Percentiles rank a stretch among this genome's conserved stretches.
phyloP scores from a whole-genome alignment of 2,797 vertebrate genomes.

The Trachops cirrhosus region DNA sequence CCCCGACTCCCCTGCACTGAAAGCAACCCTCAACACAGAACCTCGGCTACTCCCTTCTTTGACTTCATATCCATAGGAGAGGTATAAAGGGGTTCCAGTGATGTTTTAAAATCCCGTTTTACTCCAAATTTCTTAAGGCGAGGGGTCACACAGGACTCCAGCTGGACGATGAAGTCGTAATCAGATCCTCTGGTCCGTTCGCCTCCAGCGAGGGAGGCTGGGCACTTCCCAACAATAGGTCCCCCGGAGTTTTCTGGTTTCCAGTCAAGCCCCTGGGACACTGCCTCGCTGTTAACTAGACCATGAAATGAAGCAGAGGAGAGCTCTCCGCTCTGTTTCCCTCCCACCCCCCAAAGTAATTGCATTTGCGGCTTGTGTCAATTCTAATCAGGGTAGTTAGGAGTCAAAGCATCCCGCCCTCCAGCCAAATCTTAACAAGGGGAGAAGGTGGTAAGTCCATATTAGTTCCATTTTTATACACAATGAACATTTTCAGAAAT shows the following conservation, averaged over 20 bases:
- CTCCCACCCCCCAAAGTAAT: background rate
- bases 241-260: background rate
- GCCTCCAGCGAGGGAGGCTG: background rate
- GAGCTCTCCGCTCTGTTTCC: too few relatives aligned
- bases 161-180: background rate
- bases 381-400: background rate
- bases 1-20: background rate
- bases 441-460: background rate
- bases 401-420: background rate
- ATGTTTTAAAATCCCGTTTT: background rate
- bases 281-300: background rate
- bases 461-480: conserved; percentile 13
- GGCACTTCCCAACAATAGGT: background rate
- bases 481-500: background rate
- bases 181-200: background rate
- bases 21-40: background rate
- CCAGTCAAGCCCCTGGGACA: conserved; percentile 11
- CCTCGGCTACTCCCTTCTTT: background rate
- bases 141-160: background rate
- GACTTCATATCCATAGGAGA: background rate
- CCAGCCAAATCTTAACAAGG: background rate
- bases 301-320: background rate
- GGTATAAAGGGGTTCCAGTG: background rate
- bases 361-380: background rate
- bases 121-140: background rate